phyloP scores from a whole-genome alignment of 2,113 vertebrate genomes.

The Coregonus clupeaformis region DNA sequence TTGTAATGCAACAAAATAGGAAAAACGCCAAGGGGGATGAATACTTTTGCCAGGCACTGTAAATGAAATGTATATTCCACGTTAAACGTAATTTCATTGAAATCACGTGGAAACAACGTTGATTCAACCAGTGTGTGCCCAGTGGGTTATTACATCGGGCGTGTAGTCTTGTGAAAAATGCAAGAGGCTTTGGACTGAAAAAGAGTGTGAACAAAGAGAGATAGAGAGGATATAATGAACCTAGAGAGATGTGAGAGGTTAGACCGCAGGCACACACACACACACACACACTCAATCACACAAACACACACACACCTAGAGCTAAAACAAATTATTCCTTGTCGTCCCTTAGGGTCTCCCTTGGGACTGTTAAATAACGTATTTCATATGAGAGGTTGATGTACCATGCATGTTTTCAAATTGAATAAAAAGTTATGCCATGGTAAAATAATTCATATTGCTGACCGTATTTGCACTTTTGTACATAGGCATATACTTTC shows the following conservation, averaged over 20 bases:
- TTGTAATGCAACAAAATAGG: too few relatives aligned
- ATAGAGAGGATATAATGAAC: slow-evolving; percentile 53
- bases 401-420: slow-evolving; percentile 30
- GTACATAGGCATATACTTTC: slow-evolving; percentile 21
- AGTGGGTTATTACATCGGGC: slow-evolving; percentile 7
- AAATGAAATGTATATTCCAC: neutral
- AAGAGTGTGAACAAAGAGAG: slow-evolving; percentile 41
- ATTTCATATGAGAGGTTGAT: slow-evolving; percentile 31
- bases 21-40: too few relatives aligned
- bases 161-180: slow-evolving; percentile 53
- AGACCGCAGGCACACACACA: slow-evolving; percentile 23
- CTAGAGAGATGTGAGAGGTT: slow-evolving; percentile 49
- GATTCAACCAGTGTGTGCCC: too few relatives aligned
- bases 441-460: slow-evolving; percentile 58
- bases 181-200: slow-evolving; percentile 22
- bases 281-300: slow-evolving; percentile 15
- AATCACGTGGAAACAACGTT: too few relatives aligned
- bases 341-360: slow-evolving; percentile 39
- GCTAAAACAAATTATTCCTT: slow-evolving; percentile 44
- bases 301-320: slow-evolving; percentile 17
- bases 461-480: slow-evolving; percentile 54
- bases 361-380: slow-evolving; percentile 52
- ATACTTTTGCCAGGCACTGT: too few relatives aligned
- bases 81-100: too few relatives aligned
- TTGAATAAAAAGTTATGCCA: slow-evolving; percentile 27